A percentile compares a stretch with the other conserved stretches of the same genome.
Conservation (phyloP, 2,888 invertebrate species). For the Dolomedes plantarius region DNA sequence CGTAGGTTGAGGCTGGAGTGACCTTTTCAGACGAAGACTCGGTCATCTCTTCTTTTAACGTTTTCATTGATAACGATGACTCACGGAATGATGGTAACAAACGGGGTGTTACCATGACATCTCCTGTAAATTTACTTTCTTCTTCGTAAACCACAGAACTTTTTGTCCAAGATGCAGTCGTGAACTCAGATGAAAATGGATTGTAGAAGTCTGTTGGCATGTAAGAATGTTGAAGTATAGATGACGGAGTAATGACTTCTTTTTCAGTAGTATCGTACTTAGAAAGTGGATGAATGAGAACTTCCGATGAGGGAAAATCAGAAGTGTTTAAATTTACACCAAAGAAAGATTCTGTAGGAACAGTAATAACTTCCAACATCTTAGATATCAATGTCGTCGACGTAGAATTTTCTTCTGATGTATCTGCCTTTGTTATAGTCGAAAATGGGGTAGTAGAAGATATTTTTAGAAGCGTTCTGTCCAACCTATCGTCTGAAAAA, state of each 20-base stretch:
- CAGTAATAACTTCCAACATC: constrained; percentile 2
- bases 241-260: not conserved
- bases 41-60: not conserved
- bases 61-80: constrained; percentile 18
- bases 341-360: not conserved
- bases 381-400: not conserved
- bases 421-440: constrained; percentile 5
- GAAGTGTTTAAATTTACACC: not conserved
- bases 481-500: not conserved
- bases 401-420: not conserved
- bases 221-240: not conserved
- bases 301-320: not conserved
- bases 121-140: not conserved
- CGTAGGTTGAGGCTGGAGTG: not conserved
- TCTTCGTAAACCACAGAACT: constrained; percentile 5
- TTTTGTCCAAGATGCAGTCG: constrained; percentile 19
- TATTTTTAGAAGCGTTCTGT: constrained; percentile 20
- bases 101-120: not conserved
- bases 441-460: constrained; percentile 6
- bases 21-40: constrained; percentile 2
- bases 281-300: not conserved
- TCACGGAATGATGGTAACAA: constrained; percentile 35
- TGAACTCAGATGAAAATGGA: not conserved
- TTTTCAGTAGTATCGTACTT: not conserved
- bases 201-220: not conserved